Percentiles rank a stretch among this genome's conserved stretches.
phyloP scores from a whole-genome alignment of 30 jellyfish, hydroid and myxozoan species.

The Cassiopea andromeda region DNA sequence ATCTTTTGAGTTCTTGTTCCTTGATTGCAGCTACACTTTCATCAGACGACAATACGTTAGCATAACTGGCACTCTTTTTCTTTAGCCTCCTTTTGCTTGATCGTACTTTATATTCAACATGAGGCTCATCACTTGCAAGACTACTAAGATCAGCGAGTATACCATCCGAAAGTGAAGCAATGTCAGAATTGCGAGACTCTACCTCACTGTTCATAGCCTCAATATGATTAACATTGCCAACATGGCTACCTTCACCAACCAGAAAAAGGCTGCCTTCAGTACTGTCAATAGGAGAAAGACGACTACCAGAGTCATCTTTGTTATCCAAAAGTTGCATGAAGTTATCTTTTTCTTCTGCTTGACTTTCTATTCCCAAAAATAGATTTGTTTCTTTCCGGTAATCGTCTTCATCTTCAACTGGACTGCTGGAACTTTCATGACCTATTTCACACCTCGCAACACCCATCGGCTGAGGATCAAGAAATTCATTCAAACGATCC shows the following conservation, averaged over 20 bases:
- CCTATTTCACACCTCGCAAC: background rate
- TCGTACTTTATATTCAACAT: constrained; percentile 14
- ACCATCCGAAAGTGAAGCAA: constrained; percentile 47
- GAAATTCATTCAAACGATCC: constrained; percentile 17
- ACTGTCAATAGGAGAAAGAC: background rate
- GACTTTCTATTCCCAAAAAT: background rate
- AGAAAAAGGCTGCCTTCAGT: background rate
- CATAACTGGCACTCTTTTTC: constrained; percentile 12
- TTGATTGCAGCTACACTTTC: constrained; percentile 27
- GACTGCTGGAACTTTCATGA: no score
- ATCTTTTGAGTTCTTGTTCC: background rate
- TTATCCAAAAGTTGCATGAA: background rate
- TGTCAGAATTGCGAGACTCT: background rate
- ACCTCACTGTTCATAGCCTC: background rate
- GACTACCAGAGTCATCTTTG: background rate
- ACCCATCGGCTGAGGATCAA: constrained; percentile 50
- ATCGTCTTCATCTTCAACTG: background rate
- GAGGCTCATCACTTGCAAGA: constrained; percentile 62
- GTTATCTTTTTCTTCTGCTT: background rate
- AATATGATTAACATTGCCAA: no score
- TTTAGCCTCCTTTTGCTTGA: constrained; percentile 47
- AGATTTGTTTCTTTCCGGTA: background rate
- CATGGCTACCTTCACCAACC: no score
- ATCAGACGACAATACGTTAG: constrained; percentile 24
- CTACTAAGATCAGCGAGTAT: constrained; percentile 70